These are phyloP conservation scores for Kryptopterus vitreolus DNA, from an alignment of 2,797 vertebrate genomes.

Conservation along the genomic window DNA sequence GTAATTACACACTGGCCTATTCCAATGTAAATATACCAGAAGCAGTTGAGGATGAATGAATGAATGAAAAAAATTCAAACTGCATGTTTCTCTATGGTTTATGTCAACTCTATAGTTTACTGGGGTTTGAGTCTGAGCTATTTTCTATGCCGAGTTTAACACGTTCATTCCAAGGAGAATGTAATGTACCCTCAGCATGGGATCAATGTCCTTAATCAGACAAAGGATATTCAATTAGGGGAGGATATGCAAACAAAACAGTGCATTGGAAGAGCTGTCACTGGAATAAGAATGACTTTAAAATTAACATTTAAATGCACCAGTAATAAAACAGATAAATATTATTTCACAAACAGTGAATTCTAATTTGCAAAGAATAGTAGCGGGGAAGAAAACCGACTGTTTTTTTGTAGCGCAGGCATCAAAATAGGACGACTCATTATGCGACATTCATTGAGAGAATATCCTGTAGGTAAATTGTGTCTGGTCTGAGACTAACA, in stretches of 20 bases:
- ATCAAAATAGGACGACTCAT: background rate
- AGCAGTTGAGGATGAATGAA: too few species aligned
- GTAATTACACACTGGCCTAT: too few species aligned
- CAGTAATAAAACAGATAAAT: background rate
- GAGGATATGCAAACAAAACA: constrained; percentile 10
- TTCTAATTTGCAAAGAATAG: background rate
- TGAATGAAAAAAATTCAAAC: too few species aligned
- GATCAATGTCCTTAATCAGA: constrained; percentile 6
- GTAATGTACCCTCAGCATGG: background rate
- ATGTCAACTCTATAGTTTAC: too few species aligned
- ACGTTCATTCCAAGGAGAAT: background rate
- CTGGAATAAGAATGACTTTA: background rate
- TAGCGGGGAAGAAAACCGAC: background rate
- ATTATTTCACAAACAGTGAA: background rate
- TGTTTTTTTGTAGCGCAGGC: background rate
- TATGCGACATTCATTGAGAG: background rate
- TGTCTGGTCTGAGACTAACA: background rate
- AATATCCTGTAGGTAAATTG: constrained; percentile 3
- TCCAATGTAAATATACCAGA: too few species aligned
- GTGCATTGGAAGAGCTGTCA: background rate
- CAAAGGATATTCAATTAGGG: background rate
- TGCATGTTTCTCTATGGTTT: too few species aligned
- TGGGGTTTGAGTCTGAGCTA: too few species aligned
- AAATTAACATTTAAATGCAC: constrained; percentile 1
- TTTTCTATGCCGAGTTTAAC: too few species aligned